These are phyloP conservation scores for Dynastes grantii DNA, from an alignment of 2,888 invertebrate species.

Conservation along the genomic window DNA sequence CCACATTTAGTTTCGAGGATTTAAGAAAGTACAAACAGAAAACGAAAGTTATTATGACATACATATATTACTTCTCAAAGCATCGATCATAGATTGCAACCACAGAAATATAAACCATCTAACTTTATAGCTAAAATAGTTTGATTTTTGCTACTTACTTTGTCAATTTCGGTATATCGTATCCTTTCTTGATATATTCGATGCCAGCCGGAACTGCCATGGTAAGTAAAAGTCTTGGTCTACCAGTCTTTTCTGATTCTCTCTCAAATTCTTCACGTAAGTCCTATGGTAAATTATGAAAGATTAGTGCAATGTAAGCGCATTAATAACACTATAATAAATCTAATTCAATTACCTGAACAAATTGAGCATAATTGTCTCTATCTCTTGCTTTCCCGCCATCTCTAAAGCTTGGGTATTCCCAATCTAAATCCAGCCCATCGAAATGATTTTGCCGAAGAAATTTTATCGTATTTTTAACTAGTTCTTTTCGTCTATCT, in stretches of 20 bases:
- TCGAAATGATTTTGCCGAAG: constrained; percentile 94
- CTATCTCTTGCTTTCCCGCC: constrained; percentile 87
- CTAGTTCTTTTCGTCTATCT: constrained; percentile 85
- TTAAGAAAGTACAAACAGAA: too few relatives aligned
- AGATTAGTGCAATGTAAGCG: neutral
- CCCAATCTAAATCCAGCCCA: constrained; percentile 95
- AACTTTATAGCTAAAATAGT: neutral
- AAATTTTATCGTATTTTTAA: constrained; percentile 88
- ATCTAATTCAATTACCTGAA: constrained; percentile 74
- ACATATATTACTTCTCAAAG: too few relatives aligned
- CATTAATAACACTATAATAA: neutral
- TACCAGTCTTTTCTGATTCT: constrained; percentile 88
- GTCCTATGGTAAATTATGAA: constrained; percentile 73
- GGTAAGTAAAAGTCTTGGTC: constrained; percentile 85
- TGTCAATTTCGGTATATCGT: constrained; percentile 89
- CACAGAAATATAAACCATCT: too few relatives aligned
- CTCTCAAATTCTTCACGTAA: constrained; percentile 90
- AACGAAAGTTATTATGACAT: too few relatives aligned
- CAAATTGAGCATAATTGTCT: constrained; percentile 90
- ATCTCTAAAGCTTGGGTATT: constrained; percentile 87
- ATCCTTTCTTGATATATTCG: constrained; percentile 94
- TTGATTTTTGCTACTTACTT: constrained; percentile 71
- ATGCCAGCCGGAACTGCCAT: constrained; percentile 97
- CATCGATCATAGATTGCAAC: too few relatives aligned
- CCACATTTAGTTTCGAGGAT: too few relatives aligned